These are phyloP conservation scores for Archivesica marissinica DNA, from an alignment of 1,140 invertebrate genomes.

Conservation along the genomic window DNA sequence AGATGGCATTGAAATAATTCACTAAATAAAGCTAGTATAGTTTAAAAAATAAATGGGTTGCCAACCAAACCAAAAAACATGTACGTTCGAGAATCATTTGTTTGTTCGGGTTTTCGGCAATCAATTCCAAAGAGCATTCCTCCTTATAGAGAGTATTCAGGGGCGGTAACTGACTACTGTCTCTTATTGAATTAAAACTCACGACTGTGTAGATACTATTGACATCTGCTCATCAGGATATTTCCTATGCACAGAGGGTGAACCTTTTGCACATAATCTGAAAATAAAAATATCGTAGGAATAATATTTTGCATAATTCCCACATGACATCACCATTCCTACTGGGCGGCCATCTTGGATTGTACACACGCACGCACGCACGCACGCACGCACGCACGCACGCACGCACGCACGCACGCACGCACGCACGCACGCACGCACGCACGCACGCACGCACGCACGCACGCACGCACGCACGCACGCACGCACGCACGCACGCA, in stretches of 20 bases:
- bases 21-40: too few species aligned
- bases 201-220: conserved; percentile 30
- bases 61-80: too few species aligned
- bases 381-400: not conserved
- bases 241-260: not conserved
- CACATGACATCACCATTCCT: too few species aligned
- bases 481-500: conserved; percentile 15
- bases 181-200: too few species aligned
- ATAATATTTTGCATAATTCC: not conserved
- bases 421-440: not conserved
- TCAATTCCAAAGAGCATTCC: too few species aligned
- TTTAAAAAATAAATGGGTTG: too few species aligned
- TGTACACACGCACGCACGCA: not conserved
- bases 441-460: not conserved
- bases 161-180: too few species aligned
- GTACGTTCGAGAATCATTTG: too few species aligned
- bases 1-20: too few species aligned
- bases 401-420: not conserved
- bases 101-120: too few species aligned
- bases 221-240: conserved; percentile 27
- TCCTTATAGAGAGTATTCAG: too few species aligned
- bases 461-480: conserved; percentile 15
- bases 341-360: not conserved
- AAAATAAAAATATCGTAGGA: not conserved
- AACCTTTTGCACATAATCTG: conserved; percentile 3